Base-by-base conservation (phyloP, 2,113 vertebrate genomes). In the Brienomyrus brachyistius region DNA sequence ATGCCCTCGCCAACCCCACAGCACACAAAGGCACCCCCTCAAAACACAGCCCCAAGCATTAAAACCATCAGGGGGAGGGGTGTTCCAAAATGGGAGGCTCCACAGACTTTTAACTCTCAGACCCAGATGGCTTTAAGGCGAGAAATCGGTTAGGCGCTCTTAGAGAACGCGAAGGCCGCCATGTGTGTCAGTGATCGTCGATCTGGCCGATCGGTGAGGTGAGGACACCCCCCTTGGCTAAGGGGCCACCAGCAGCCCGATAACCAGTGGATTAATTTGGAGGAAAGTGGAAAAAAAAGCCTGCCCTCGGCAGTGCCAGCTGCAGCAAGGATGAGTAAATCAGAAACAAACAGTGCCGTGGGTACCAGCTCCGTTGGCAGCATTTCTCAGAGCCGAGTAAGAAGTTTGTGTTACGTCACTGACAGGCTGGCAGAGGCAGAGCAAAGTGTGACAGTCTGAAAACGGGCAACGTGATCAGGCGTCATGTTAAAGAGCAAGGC, bases 101-200 rank as follows among this genome's bases (percentile, higher is more conserved):
- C 35, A n/a, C 50, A 35, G 23, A 74, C 48, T 51, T 82, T 89
- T 21, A 40, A 13, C 70, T 80, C 13, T 21, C 74, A 86, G 82
- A 86, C 82, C 43, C 82, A 31, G 88, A 90, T 90, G 90, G 90
- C 80, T 90, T 90, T 90, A 88, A 90, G 50, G 40, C 48, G 77
- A 48, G 56, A 66, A 88, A 52, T 47, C 88, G 21, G 59, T 86
- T 62, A 88, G 80, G 27, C 45, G 74, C 86, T 88, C 4, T 27
- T 17, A 31, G 52, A 74, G 11, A 59, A 87, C 62, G 70, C 66
- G 43, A 89, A 56, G 43, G n/a, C 17, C 19, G 86, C 88, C 90
- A 90, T 89, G 50, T 89, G 21, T 90, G 90, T 90, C 88, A 90
- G 87, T 17, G 74, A 80, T 23, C 19, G 50, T 47, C 13, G 5